Percentiles rank a stretch among this genome's conserved stretches.
Conservation (phyloP, 2,113 vertebrate genomes). For the Acrocephalus arundinaceus region DNA sequence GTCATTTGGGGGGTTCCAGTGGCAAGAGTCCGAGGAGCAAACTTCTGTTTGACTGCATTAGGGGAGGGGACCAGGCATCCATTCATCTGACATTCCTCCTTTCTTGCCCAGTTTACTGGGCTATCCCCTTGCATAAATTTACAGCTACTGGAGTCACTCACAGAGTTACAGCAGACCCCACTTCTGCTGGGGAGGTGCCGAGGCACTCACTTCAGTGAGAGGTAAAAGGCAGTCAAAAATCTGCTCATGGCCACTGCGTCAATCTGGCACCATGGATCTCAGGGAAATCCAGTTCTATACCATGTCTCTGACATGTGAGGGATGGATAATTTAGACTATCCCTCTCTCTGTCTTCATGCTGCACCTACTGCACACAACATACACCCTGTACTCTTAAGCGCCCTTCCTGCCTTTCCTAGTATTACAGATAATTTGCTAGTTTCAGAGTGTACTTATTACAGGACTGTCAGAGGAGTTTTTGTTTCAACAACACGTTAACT, state of each 20-base stretch:
- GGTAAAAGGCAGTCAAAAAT: not conserved
- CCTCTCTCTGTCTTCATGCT: constrained; percentile 59
- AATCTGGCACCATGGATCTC: not conserved
- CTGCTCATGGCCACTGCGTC: not conserved
- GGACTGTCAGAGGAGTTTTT: constrained; percentile 88
- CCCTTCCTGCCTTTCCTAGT: constrained; percentile 79
- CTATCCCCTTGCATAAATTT: not conserved
- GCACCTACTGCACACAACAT: constrained; percentile 64
- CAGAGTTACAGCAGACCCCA: constrained; percentile 22
- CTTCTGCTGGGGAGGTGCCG: constrained; percentile 30
- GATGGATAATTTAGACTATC: constrained; percentile 25
- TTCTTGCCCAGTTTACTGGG: not conserved
- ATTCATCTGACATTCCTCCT: not conserved
- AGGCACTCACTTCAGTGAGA: not conserved
- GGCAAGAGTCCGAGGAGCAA: not conserved
- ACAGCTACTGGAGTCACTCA: not conserved
- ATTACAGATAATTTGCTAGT: constrained; percentile 85
- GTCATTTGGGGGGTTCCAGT: not conserved
- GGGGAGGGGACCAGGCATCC: not conserved
- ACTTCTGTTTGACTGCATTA: not conserved
- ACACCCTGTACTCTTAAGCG: constrained; percentile 72
- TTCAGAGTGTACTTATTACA: constrained; percentile 87
- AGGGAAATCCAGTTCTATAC: constrained; percentile 30
- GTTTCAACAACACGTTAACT: constrained; percentile 89
- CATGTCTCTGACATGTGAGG: constrained; percentile 2